These are phyloP conservation scores for Gouania willdenowi DNA, from an alignment of 2,797 vertebrate genomes.

Conservation along the genomic window DNA sequence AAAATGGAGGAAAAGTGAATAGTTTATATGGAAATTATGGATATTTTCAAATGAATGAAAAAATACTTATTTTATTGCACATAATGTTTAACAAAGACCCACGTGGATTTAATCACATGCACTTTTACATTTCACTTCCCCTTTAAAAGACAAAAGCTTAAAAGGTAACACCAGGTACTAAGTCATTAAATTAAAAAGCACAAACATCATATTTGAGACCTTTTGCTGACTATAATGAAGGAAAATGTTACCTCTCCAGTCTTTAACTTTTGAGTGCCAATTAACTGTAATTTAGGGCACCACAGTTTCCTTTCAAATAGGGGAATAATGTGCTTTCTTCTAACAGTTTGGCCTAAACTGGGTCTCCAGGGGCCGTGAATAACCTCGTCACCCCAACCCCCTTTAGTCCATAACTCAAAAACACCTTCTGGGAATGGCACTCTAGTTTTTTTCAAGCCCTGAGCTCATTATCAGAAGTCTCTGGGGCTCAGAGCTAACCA, in stretches of 20 bases:
- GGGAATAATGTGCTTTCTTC: conserved; percentile 60
- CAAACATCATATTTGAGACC: conserved; percentile 29
- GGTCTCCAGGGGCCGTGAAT: conserved; percentile 60
- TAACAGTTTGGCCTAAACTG: conserved; percentile 70
- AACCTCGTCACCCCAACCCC: conserved; percentile 70
- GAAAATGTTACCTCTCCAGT: conserved; percentile 26
- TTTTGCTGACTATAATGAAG: conserved; percentile 18
- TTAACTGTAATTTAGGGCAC: conserved; percentile 65
- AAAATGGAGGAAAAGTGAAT: no score
- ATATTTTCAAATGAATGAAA: no score
- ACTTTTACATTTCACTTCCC: no score
- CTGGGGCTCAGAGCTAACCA: conserved; percentile 79
- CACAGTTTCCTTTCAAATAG: conserved; percentile 64
- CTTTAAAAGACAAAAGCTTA: no score
- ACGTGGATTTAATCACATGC: no score
- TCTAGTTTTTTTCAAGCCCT: conserved; percentile 76
- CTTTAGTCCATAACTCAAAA: conserved; percentile 86
- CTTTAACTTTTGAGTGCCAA: conserved; percentile 54
- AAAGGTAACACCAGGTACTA: no score
- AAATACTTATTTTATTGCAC: no score
- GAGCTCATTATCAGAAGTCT: conserved; percentile 90
- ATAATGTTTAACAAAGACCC: no score
- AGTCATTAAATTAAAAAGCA: no score
- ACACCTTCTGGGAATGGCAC: conserved; percentile 84
- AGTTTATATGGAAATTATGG: no score